Evolutionary conservation across 2,888 invertebrate species (phyloP), one percentile per base, ranked within the genome.

Genomic region (Pollenia labialis): DNA sequence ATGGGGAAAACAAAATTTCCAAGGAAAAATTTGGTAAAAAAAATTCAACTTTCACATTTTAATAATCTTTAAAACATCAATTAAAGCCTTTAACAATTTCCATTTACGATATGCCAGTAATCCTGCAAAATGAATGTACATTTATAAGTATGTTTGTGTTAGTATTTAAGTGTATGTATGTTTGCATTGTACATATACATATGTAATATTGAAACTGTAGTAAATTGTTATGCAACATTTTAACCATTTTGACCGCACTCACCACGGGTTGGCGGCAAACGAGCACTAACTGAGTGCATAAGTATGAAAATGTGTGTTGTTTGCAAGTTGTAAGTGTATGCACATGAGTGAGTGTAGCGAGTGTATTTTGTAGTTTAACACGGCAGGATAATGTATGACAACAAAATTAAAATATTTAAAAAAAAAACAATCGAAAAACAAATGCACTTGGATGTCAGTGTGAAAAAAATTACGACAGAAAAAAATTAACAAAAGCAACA

Each of bases 201-300:
- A 46, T 77, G 68, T 84, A 68, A 79, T 68, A 69, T 60, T 85
- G 75, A 81, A 81, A 87, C 83, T 86, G 77, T 84, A 82, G 75
- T 82, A 81, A 88, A 88, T 87, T 84, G 88, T 62, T 86, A 74
- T 87, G 80, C 87, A 87, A 85, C 88, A 88, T 91, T 92, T 90
- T 89, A 90, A 89, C 84, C 90, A 90, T 91, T 90, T 90, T 90
- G 89, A 91, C 91, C 92, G 89, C 91, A 91, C 88, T 88, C 89
- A 81, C 88, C 88, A 84, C 88, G 89, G 87, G 85, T 82, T 81
- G 85, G 85, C 85, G 88, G 81, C 82, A 68, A 81, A 77, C 77
- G 85, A 82, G 79, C 72, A 68, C 76, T 85, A 76, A 58, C 69
- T 76, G 71, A 81, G 50, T 85, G 76, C 11, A 71, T 72, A 44